Evolutionary conservation across 2,888 invertebrate species (phyloP).

Genomic region (Phortica okadai): DNA sequence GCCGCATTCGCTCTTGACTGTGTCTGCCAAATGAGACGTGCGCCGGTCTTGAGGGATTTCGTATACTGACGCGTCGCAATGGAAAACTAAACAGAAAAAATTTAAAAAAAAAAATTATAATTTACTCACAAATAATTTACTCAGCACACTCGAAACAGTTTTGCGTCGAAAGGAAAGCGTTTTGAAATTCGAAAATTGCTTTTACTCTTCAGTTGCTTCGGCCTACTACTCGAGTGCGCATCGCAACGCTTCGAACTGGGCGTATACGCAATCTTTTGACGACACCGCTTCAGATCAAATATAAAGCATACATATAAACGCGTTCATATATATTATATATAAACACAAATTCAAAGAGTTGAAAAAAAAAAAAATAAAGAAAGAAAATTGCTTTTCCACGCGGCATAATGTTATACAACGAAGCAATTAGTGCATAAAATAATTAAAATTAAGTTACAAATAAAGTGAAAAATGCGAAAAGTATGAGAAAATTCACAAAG

Average conservation of each 20-base stretch:
- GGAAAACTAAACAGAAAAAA: constrained; percentile 34
- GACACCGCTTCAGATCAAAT: neutral
- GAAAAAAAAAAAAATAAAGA: too few species aligned
- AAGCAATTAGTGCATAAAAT: constrained; percentile 54
- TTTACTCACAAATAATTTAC: neutral
- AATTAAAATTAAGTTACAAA: constrained; percentile 33
- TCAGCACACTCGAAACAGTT: neutral
- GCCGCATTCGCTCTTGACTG: constrained; percentile 26
- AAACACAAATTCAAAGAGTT: neutral
- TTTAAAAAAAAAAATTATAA: constrained; percentile 10
- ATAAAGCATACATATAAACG: neutral
- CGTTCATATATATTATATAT: neutral
- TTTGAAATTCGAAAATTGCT: constrained; percentile 52
- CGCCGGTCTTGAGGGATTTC: constrained; percentile 26
- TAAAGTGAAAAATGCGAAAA: constrained; percentile 34
- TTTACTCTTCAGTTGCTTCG: constrained; percentile 62
- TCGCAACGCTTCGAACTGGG: constrained; percentile 51
- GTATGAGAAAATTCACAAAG: constrained; percentile 25
- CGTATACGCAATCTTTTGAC: constrained; percentile 62
- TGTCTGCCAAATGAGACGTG: constrained; percentile 24
- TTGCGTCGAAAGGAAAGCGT: constrained; percentile 30
- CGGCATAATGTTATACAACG: constrained; percentile 55
- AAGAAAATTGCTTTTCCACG: constrained; percentile 35
- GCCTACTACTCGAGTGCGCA: constrained; percentile 68
- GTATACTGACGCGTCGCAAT: constrained; percentile 33